phyloP scores from a whole-genome alignment of 1,140 invertebrate species.

The Calephelis virginiensis region DNA sequence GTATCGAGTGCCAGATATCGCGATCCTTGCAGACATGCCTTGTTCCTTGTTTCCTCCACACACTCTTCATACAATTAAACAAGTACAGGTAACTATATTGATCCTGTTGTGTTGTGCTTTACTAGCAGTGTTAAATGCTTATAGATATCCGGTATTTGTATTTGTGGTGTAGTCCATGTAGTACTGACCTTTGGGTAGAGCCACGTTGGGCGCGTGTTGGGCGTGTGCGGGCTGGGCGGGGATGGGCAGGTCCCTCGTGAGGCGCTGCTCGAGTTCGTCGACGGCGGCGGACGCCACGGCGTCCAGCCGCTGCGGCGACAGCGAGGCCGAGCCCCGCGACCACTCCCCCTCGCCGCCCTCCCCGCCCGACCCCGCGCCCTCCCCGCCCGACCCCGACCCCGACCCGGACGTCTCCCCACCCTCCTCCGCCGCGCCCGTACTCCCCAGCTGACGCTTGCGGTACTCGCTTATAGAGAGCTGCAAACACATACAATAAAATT shows the following conservation, averaged over 20 bases:
- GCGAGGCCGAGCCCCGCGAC: conserved; percentile 49
- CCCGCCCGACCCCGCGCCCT: conserved; percentile 32
- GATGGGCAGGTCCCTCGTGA: conserved; percentile 52
- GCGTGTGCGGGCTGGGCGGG: conserved; percentile 52
- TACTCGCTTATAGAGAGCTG: conserved; percentile 77
- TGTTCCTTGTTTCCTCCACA: too few relatives aligned
- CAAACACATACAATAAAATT: not conserved
- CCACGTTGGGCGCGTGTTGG: not conserved
- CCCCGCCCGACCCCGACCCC: conserved; percentile 32
- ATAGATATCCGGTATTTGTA: too few relatives aligned
- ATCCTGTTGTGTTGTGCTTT: too few relatives aligned
- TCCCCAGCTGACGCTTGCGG: conserved; percentile 59
- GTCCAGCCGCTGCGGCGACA: conserved; percentile 59
- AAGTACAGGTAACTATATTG: too few relatives aligned
- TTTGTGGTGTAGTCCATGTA: too few relatives aligned
- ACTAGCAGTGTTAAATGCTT: too few relatives aligned
- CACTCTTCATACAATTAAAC: too few relatives aligned
- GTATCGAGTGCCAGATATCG: too few relatives aligned
- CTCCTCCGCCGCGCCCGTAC: conserved; percentile 30
- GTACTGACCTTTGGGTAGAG: too few relatives aligned
- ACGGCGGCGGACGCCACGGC: conserved; percentile 57
- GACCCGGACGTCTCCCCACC: conserved; percentile 29
- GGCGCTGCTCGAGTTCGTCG: conserved; percentile 64
- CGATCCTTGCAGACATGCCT: too few relatives aligned
- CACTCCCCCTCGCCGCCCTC: conserved; percentile 39